These are phyloP conservation scores for Podarcis muralis DNA, from an alignment of 2,113 vertebrate species.

Conservation along the genomic window DNA sequence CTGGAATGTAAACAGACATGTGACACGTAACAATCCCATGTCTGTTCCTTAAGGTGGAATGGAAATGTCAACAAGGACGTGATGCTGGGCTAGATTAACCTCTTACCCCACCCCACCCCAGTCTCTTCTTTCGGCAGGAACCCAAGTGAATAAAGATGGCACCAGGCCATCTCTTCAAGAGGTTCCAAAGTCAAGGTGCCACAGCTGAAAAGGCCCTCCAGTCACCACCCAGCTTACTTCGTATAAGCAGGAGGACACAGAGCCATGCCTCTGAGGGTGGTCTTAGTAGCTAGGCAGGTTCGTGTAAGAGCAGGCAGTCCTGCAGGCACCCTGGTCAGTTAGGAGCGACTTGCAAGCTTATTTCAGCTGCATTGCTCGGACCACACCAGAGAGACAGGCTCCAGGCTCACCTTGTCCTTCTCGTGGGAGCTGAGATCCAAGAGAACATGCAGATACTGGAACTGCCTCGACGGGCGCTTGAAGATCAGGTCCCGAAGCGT, in stretches of 20 bases:
- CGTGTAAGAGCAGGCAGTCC: neutral
- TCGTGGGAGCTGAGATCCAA: slow-evolving; percentile 94
- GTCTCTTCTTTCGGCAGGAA: too few relatives aligned
- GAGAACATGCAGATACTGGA: slow-evolving; percentile 93
- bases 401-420: slow-evolving; percentile 86
- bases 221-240: neutral
- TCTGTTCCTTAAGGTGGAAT: too few relatives aligned
- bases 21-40: too few relatives aligned
- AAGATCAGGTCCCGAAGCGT: slow-evolving; percentile 92
- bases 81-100: too few relatives aligned
- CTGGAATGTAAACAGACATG: too few relatives aligned
- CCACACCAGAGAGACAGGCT: rapidly evolving
- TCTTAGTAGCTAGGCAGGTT: neutral
- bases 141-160: neutral
- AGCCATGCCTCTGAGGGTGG: neutral
- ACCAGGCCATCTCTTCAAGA: neutral
- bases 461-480: slow-evolving; percentile 89
- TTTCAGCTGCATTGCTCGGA: too few relatives aligned
- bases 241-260: neutral
- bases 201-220: neutral
- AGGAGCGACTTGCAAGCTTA: neutral
- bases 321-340: neutral
- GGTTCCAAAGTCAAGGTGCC: neutral
- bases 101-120: too few relatives aligned
- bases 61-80: too few relatives aligned